Evolutionary conservation across 2,797 vertebrate species (phyloP), one percentile per base, ranked within the genome.

Genomic region (Sebastes steindachneri): DNA sequence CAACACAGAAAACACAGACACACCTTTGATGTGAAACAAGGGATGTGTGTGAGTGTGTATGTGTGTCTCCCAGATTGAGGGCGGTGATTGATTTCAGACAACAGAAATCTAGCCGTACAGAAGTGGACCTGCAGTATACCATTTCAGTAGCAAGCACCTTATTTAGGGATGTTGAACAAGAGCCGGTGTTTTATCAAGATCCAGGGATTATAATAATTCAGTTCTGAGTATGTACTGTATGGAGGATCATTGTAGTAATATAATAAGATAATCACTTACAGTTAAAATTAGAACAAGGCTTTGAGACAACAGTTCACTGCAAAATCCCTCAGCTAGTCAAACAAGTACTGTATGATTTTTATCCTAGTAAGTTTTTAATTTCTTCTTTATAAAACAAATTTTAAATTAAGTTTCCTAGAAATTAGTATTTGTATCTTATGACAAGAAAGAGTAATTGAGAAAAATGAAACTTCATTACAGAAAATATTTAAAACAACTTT

Each of bases 41-140:
- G 85, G 80, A 80, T 76, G 41, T 85, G 67, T 82, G 73, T 64
- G 23, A 19, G 48, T 9, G 51, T 25, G 33, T 37, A 77, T 72
- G 65, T 48, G 15, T 75, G 48, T 81, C 45, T 82, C 73, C 80
- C 68, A 83, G 87, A 86, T 91, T 66, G 88, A 92, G 89, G 88
- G 82, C 75, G 74, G 84, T 85, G 86, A 92, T 91, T 90, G 88
- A 93, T 90, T 93, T 92, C 83, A 90, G 80, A 76, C 84, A 73
- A 58, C 65, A 83, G 73, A 81, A 85, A 86, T 87, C 64, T 79
- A 58, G 71, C 73, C 86, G 65, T 80, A 83, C 63, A 80, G 75
- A 82, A 81, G 77, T 82, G 67, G 72, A 78, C 81, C 71, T 29
- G 72, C 68, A 75, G 58, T 81, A 12, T 72, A 75, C 4, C 23